Evolutionary conservation across 2,113 vertebrate species (phyloP).

Genomic region (Blennius ocellaris): DNA sequence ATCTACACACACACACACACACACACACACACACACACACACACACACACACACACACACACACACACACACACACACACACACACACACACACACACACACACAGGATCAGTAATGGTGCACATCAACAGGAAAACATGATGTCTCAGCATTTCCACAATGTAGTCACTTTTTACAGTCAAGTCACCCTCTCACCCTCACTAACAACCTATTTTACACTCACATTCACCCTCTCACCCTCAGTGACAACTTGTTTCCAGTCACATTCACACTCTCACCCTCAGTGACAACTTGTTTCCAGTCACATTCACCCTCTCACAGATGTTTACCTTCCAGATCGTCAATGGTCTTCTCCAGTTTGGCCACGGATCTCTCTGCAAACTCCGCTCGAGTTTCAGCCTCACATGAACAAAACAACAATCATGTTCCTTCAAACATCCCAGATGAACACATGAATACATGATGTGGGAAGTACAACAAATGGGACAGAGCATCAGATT

Average conservation of each 20-base stretch:
- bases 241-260: too few relatives aligned
- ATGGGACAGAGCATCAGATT: too few relatives aligned
- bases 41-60: too few relatives aligned
- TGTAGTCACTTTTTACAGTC: not conserved
- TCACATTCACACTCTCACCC: not conserved
- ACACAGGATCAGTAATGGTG: constrained; percentile 18
- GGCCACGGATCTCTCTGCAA: constrained; percentile 93
- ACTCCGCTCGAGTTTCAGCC: constrained; percentile 95
- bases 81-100: too few relatives aligned
- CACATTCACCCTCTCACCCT: not conserved
- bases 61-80: too few relatives aligned
- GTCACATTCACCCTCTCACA: not conserved
- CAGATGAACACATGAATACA: not conserved
- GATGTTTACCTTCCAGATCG: constrained; percentile 91
- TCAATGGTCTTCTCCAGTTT: constrained; percentile 97
- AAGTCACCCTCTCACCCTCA: not conserved
- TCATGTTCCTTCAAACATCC: too few relatives aligned
- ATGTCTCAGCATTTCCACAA: too few relatives aligned
- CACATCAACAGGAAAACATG: constrained; percentile 6
- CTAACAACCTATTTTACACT: not conserved
- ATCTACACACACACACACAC: constrained; percentile 74
- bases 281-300: not conserved
- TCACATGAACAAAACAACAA: constrained; percentile 69
- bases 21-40: too few relatives aligned
- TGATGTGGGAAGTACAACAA: too few relatives aligned